Conservation (phyloP, 2,797 vertebrate genomes). For the Pangasius djambal region DNA sequence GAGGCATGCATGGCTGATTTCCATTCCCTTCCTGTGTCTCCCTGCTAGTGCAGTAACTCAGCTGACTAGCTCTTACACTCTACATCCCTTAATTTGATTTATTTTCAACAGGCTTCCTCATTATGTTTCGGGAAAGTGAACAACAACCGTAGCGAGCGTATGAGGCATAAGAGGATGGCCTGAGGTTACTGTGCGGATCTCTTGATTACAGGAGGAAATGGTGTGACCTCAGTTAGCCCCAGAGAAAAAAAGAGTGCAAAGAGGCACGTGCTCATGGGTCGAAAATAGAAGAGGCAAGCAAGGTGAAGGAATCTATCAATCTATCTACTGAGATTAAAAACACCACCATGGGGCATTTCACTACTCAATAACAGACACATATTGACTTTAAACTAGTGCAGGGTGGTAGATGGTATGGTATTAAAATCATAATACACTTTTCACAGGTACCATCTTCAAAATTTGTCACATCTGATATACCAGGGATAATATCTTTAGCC, state of each 20-base stretch:
- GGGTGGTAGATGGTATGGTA: background rate
- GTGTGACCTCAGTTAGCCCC: conserved; percentile 65
- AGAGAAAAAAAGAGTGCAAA: conserved; percentile 39
- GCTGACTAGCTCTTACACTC: background rate
- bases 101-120: conserved; percentile 23
- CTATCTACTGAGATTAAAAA: background rate
- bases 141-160: conserved; percentile 52
- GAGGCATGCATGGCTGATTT: background rate
- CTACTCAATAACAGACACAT: background rate
- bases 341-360: conserved; percentile 59
- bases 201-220: conserved; percentile 64
- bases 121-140: conserved; percentile 27
- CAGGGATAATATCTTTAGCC: background rate
- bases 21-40: background rate
- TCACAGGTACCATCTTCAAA: background rate
- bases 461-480: background rate
- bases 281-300: conserved; percentile 52
- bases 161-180: conserved; percentile 51
- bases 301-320: conserved; percentile 61
- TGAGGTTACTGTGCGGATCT: conserved; percentile 50
- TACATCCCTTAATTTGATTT: conserved; percentile 16
- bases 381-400: background rate
- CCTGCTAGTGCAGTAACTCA: background rate
- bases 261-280: conserved; percentile 41
- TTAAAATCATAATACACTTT: background rate